Base-by-base conservation (phyloP, 2,797 vertebrate species). In the Setipinna tenuifilis region DNA sequence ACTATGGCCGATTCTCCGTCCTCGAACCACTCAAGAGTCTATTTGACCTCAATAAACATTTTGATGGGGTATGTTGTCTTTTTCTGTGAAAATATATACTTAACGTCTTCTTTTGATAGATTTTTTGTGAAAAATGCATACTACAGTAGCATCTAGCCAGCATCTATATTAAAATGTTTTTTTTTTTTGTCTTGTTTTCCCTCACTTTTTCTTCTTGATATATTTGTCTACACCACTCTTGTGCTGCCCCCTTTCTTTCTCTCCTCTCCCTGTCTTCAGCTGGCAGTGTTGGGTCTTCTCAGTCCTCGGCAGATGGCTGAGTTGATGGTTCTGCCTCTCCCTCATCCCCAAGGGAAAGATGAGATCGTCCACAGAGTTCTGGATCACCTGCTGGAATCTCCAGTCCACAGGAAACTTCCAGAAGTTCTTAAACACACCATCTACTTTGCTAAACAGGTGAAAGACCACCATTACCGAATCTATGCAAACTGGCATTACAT, bases 1-100 rank as follows among this genome's bases (percentile, higher is more conserved):
- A 88, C 81, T 88, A 81, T 84, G 88, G 85, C 10, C 21, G 4
- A 41, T 87, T 87, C 17, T 23, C 50, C 71, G 19, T 61, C 31
- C 25, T 85, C 21, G 65, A 58, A 16, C 6, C 25, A 54, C 81
- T 86, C 68, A n/a, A 0, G 54, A 25, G 82, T 3, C 82, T 89
- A 41, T 16, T 85, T 19, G 81, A 12, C 68, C 68, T 89, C 68
- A 85, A 89, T 16, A 2, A 21, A 48, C 10, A 16, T 6, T 89
- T 89, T 35, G 0, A 68, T 57, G 85, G 85, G 0, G 88, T 89
- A 83, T 3, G 84, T 65, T 48, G 10, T 48, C n/a, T n/a, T n/a
- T n/a, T n/a, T n/a, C n/a, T n/a, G n/a, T n/a, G n/a, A n/a, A n/a
- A n/a, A n/a, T n/a, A n/a, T n/a, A n/a, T n/a, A n/a, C n/a, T n/a